Evolutionary conservation across 2,888 invertebrate genomes (phyloP).

Genomic region (Pandemis heparana): DNA sequence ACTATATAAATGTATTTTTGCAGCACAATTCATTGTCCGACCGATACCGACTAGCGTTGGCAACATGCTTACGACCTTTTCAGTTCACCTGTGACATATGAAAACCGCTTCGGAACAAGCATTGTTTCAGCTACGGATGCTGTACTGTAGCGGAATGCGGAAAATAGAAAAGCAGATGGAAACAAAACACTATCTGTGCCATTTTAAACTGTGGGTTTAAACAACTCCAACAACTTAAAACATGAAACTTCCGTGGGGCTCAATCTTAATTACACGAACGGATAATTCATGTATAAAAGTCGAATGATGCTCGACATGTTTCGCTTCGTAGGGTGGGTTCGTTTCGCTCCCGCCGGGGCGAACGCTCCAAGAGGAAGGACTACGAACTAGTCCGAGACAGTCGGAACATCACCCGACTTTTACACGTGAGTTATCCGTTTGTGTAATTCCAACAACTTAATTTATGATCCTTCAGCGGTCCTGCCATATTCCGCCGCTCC

Average conservation of each 20-base stretch:
- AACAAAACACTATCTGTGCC: conserved; percentile 13
- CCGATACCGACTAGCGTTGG: conserved; percentile 16
- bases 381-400: no score
- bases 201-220: not conserved
- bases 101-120: conserved; percentile 30
- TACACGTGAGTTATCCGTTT: no score
- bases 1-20: conserved; percentile 18
- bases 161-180: conserved; percentile 35
- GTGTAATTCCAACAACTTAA: not conserved
- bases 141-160: conserved; percentile 24
- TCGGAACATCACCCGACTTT: no score
- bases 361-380: no score
- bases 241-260: not conserved
- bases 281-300: no score
- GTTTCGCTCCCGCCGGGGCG: no score
- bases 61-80: conserved; percentile 30
- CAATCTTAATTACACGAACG: no score
- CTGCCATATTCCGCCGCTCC: not conserved
- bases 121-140: conserved; percentile 36
- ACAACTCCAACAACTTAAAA: not conserved
- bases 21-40: conserved; percentile 21
- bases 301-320: no score
- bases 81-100: conserved; percentile 35
- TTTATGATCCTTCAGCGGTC: not conserved
- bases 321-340: no score